Percentiles rank a stretch among this genome's conserved stretches.
These are phyloP conservation scores for Origma solitaria DNA, from an alignment of 2,113 vertebrate genomes.

Conservation along the genomic window DNA sequence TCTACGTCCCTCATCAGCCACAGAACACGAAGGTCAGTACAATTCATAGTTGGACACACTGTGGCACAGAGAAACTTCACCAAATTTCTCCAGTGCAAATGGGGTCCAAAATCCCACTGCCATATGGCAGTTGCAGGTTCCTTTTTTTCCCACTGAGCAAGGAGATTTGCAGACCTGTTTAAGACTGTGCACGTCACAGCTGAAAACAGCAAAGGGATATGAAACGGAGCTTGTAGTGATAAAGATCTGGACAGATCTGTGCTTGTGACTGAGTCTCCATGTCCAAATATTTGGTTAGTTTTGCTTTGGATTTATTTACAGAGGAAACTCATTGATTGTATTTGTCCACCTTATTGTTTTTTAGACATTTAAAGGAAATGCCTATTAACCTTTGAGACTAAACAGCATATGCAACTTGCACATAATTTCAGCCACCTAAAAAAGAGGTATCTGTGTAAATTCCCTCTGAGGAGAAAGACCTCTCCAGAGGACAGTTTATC, in stretches of 20 bases:
- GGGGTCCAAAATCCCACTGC: background rate
- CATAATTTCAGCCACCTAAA: background rate
- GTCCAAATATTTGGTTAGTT: background rate
- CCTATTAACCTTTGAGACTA: background rate
- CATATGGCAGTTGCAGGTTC: background rate
- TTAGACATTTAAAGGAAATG: background rate
- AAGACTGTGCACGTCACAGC: background rate
- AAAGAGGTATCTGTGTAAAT: background rate
- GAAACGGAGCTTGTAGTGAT: background rate
- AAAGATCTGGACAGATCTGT: background rate
- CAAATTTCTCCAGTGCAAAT: background rate
- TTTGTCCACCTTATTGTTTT: background rate
- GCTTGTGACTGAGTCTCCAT: background rate
- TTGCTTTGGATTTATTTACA: background rate
- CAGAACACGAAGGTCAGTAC: background rate
- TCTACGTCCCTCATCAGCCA: background rate
- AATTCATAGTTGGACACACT: background rate
- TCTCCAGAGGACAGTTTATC: background rate
- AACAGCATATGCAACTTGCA: background rate
- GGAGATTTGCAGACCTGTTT: background rate
- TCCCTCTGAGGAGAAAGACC: background rate
- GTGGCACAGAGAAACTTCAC: background rate
- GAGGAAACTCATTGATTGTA: background rate
- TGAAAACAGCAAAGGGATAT: background rate
- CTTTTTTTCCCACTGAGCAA: background rate